These are phyloP conservation scores for Silurus meridionalis DNA, from an alignment of 2,113 vertebrate species.

Conservation along the genomic window DNA sequence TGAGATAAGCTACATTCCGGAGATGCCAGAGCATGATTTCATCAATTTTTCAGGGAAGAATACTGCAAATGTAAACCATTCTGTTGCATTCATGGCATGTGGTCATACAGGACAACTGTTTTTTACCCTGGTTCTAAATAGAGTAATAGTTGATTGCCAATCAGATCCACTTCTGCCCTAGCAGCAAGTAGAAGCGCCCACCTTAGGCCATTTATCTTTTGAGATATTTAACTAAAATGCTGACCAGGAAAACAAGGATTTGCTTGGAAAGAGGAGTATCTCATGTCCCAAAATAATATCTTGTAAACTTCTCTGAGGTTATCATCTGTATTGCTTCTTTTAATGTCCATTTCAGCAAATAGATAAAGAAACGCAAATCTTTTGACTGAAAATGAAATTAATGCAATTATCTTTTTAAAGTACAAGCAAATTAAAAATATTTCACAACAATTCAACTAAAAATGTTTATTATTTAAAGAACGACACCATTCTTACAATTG, in stretches of 20 bases:
- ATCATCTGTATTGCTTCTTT: neutral
- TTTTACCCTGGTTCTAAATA: neutral
- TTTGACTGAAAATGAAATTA: neutral
- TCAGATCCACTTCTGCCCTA: neutral
- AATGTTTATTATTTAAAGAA: neutral
- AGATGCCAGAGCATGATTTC: conserved; percentile 23
- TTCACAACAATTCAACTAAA: no score
- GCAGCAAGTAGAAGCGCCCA: neutral
- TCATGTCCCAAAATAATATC: neutral
- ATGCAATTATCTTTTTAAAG: neutral
- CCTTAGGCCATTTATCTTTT: neutral
- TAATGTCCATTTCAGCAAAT: neutral
- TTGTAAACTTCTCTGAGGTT: neutral
- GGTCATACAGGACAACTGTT: neutral
- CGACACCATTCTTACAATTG: neutral
- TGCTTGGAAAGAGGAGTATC: neutral
- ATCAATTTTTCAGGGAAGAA: neutral
- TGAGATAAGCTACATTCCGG: conserved; percentile 43
- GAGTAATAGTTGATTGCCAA: neutral
- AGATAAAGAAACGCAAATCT: neutral
- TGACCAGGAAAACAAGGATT: neutral
- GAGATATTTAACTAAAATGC: no score
- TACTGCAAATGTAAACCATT: neutral
- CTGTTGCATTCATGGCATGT: neutral
- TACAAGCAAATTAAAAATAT: no score